Evolutionary conservation across 2,797 vertebrate genomes (phyloP).

Genomic region (Danio choprae): DNA sequence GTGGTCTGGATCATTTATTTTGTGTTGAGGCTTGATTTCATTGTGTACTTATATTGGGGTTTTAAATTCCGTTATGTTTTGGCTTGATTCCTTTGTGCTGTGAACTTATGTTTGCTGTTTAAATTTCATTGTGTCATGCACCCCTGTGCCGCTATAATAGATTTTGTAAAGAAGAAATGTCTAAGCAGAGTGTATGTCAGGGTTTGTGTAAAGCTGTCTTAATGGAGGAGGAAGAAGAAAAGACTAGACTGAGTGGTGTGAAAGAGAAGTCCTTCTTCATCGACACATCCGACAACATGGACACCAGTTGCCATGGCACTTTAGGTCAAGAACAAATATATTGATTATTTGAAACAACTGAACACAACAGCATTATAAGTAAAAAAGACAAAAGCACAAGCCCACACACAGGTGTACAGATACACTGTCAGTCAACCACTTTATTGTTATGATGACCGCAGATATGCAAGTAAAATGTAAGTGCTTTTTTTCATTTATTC

Average conservation of each 20-base stretch:
- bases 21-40: too few relatives aligned
- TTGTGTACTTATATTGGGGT: too few relatives aligned
- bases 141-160: too few relatives aligned
- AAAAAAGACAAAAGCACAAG: background rate
- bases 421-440: background rate
- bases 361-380: slow-evolving; percentile 18
- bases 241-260: slow-evolving; percentile 2
- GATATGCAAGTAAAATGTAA: background rate
- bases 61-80: too few relatives aligned
- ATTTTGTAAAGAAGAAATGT: background rate
- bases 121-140: too few relatives aligned
- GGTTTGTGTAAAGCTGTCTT: slow-evolving; percentile 1
- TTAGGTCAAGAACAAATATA: slow-evolving; percentile 41
- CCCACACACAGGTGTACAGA: background rate
- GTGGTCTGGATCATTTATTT: too few relatives aligned
- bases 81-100: too few relatives aligned
- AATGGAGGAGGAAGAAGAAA: background rate
- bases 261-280: slow-evolving; percentile 16
- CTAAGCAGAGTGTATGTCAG: background rate
- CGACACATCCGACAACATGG: background rate
- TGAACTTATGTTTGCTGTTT: too few relatives aligned
- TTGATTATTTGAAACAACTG: slow-evolving; percentile 41
- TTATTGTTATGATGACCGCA: background rate
- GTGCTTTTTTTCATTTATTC: too few relatives aligned
- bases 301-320: slow-evolving; percentile 19